phyloP scores from a whole-genome alignment of 1,140 invertebrate genomes.

The Adoxophyes honmai region DNA sequence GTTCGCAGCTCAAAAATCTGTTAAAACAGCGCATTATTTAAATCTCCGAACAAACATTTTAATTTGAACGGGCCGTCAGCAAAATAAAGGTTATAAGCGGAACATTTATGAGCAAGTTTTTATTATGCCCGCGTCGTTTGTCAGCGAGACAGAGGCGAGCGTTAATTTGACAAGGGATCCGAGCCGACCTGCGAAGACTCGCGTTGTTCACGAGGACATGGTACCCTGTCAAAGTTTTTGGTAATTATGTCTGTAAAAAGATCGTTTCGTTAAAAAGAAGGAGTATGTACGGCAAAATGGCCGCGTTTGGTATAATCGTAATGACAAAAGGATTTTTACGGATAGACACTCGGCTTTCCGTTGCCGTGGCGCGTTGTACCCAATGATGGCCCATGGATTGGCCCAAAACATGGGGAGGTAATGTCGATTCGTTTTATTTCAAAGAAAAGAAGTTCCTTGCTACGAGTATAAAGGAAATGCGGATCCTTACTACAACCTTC shows the following conservation, averaged over 20 bases:
- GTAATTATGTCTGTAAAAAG: constrained; percentile 22
- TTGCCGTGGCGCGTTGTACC: too few relatives aligned
- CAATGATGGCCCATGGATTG: too few relatives aligned
- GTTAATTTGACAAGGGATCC: constrained; percentile 69
- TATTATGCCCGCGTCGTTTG: constrained; percentile 57
- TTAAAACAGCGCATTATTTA: neutral
- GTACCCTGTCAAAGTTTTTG: constrained; percentile 34
- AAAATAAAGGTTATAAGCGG: constrained; percentile 26
- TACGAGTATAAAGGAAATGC: too few relatives aligned
- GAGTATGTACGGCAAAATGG: too few relatives aligned
- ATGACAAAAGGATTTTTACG: too few relatives aligned
- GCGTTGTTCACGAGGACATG: constrained; percentile 29
- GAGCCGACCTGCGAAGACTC: constrained; percentile 44
- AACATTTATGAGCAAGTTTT: constrained; percentile 47
- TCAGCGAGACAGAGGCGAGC: constrained; percentile 53
- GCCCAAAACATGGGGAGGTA: too few relatives aligned
- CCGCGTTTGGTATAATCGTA: too few relatives aligned
- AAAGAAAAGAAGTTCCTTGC: too few relatives aligned
- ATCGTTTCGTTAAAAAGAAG: too few relatives aligned
- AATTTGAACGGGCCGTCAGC: constrained; percentile 22
- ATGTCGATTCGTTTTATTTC: too few relatives aligned
- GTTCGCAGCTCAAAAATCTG: neutral
- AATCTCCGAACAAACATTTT: constrained; percentile 17
- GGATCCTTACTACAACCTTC: too few relatives aligned
- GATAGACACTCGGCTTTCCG: too few relatives aligned